Evolutionary conservation across 2,113 vertebrate genomes (phyloP).

Genomic region (Nothocercus julius): DNA sequence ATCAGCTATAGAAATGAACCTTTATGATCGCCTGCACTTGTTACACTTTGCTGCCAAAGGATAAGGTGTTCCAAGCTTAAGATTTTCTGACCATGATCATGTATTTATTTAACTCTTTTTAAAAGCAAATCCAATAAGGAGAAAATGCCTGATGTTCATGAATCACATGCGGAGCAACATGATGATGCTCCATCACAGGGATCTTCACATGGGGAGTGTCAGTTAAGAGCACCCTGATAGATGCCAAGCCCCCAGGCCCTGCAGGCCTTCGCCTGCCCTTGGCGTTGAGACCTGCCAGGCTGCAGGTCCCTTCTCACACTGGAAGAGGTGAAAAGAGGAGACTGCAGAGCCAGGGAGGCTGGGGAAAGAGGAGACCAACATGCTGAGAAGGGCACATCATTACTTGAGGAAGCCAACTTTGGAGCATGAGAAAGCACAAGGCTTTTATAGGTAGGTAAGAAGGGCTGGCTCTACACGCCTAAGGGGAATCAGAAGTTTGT

Average conservation of each 20-base stretch:
- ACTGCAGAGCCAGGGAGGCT: background rate
- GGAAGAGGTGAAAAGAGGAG: accelerated
- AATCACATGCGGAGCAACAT: background rate
- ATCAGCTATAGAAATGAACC: background rate
- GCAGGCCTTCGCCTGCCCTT: background rate
- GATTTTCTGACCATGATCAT: background rate
- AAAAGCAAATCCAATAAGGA: background rate
- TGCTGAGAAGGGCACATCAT: background rate
- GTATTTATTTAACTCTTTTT: background rate
- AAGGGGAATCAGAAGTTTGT: background rate
- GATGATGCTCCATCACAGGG: background rate
- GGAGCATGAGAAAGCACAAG: background rate
- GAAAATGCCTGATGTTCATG: background rate
- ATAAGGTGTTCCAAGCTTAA: background rate
- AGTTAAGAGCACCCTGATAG: background rate
- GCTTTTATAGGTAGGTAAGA: background rate
- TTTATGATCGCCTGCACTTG: background rate
- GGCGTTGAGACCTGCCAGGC: accelerated
- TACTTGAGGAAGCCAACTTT: background rate
- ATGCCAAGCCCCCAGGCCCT: accelerated
- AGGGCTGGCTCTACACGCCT: background rate
- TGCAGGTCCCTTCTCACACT: background rate
- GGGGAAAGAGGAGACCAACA: background rate
- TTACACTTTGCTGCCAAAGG: background rate
- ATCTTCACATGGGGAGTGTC: background rate